Base-by-base conservation (phyloP, 2,113 vertebrate species). In the Neolamprologus kungweensis region DNA sequence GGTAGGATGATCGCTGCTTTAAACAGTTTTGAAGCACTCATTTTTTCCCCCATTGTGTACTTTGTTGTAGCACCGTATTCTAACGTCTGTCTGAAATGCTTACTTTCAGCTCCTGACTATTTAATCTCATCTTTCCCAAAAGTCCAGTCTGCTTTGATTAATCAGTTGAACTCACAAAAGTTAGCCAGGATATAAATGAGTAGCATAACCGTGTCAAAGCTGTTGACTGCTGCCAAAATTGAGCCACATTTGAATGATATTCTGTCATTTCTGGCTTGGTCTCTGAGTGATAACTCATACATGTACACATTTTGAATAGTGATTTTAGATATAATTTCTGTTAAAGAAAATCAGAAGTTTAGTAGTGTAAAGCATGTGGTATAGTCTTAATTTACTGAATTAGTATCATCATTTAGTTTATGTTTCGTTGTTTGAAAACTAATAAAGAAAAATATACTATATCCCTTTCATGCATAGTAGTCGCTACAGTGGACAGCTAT, bases 301-400 rank as follows among this genome's bases (percentile, higher is more conserved):
- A 35, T 68, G 63, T 37, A 40, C 11, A 71, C 35, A 14, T 40
- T 71, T 40, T 71, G 35, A 71, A 71, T 71, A n/a, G 35, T 23
- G 35, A 71, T 2, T 42, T 71, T 21, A 71, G 7, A 71, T 14
- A 4, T 42, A 0, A 9, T 9, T 40, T n/a, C 10, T 12, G 11
- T 71, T 14, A 40, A 9, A 42, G 21, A 40, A 71, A 71, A 68
- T 23, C n/a, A 23, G 7, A 71, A 9, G 12, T 23, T 71, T 71
- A 71, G 7, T 40, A 68, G 7, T 14, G n/a, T 21, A 40, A 21
- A 68, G 35, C 7, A 68, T 21, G 19, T n/a, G n/a, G 35, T 14
- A 13, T 71, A 42, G 63, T 9, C n/a, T 40, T 21, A 68, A 68
- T 68, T 40, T 40, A 21, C 65, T 42, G n/a, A 40, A 40, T 71